These are phyloP conservation scores for Electrophaes corylata DNA, from an alignment of 2,888 invertebrate species.

Conservation along the genomic window DNA sequence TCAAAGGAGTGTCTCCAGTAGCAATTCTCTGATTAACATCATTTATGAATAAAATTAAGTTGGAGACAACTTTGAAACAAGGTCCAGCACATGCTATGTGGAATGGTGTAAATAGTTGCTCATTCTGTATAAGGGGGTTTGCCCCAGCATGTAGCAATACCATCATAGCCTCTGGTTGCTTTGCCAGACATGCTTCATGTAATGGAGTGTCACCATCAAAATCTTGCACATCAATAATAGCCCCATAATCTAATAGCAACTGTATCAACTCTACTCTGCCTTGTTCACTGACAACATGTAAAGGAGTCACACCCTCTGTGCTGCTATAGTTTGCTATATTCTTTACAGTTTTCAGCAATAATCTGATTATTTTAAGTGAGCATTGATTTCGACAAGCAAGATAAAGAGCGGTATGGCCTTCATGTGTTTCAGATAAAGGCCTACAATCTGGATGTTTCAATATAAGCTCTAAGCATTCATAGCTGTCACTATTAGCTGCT, in stretches of 20 bases:
- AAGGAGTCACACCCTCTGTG: constrained; percentile 74
- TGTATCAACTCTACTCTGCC: constrained; percentile 69
- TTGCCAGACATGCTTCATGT: constrained; percentile 70
- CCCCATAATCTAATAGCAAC: constrained; percentile 68
- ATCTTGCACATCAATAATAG: constrained; percentile 72
- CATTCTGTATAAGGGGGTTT: constrained; percentile 67
- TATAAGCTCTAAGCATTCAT: constrained; percentile 65
- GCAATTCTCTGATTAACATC: constrained; percentile 65
- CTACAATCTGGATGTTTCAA: constrained; percentile 63
- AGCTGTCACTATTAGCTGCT: constrained; percentile 74
- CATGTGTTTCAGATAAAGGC: constrained; percentile 70
- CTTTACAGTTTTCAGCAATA: constrained; percentile 62
- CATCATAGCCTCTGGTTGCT: constrained; percentile 58
- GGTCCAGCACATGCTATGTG: constrained; percentile 76
- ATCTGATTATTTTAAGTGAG: constrained; percentile 63
- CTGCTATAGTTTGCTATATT: constrained; percentile 75
- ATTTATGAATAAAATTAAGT: constrained; percentile 63
- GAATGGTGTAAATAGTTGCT: constrained; percentile 66
- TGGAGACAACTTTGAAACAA: constrained; percentile 58
- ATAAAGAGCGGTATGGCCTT: constrained; percentile 78
- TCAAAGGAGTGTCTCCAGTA: constrained; percentile 68
- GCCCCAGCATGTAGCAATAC: constrained; percentile 73
- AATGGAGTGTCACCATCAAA: constrained; percentile 79
- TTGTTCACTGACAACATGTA: constrained; percentile 70
- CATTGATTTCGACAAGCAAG: constrained; percentile 67